Evolutionary conservation across 2,113 vertebrate genomes (phyloP), one percentile per base, ranked within the genome.

Genomic region (Struthio camelus): DNA sequence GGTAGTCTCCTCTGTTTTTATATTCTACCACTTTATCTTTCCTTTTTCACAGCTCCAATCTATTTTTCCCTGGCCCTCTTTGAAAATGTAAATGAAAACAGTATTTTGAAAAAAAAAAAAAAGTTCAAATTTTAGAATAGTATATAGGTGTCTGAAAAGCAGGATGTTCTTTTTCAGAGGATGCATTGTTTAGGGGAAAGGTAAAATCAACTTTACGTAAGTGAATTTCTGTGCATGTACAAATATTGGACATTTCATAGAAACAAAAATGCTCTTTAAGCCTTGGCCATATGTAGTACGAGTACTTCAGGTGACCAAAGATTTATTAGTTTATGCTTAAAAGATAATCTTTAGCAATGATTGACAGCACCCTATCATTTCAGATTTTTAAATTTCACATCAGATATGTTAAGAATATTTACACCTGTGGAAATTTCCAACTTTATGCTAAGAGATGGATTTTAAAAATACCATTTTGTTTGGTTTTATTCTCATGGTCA

Each of bases 21-120:
- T 53, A 30, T 53, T 88, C 10, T 53, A 38, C 12, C 11, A 30
- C 25, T 77, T 90, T 66, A 11, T 56, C 24, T 58, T 93, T 53
- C 5, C 10, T 69, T 70, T 87, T 92, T 77, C 36, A 10, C 11
- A 23, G 10, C 12, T 93, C 20, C 87, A 14, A 42, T 79, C 32
- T 85, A 46, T 11, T 87, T 84, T 81, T 36, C 32, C 54, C 6
- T 32, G 27, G 9, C 0, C 0, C 50, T 34, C 64, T 75, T 64
- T 71, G 56, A 62, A 94, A 94, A 66, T n/a, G 25, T 3, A 77
- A 80, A 67, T 0, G 1, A 77, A 80, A 59, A 15, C 1, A 44
- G 2, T 56, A 9, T 14, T n/a, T 48, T 19, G 9, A 2, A 3
- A 42, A 44, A 76, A 38, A 10, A 13, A 53, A 1, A 0, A 25